Evolutionary conservation across 2,797 vertebrate species (phyloP).

Genomic region (Lepilemur ruficaudatus): DNA sequence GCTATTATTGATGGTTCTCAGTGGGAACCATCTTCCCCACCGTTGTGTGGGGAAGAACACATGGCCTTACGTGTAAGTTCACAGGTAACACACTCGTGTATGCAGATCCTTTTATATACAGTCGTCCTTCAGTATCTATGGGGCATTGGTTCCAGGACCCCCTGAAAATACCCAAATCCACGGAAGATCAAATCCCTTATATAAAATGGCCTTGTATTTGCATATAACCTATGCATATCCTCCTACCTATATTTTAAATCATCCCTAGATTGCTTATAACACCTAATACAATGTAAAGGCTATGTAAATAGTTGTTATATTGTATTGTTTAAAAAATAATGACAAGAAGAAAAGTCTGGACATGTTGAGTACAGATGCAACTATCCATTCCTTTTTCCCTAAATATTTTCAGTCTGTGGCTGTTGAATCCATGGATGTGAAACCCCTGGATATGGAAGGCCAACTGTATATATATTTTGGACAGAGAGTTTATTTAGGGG

Average conservation of each 20-base stretch:
- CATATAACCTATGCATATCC: not conserved
- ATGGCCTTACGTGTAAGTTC: not conserved
- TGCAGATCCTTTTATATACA: not conserved
- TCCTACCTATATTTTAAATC: not conserved
- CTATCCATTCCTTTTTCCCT: not conserved
- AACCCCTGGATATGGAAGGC: not conserved
- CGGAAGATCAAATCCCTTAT: not conserved
- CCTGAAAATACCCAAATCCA: not conserved
- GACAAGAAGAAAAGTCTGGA: not conserved
- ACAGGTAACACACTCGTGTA: not conserved
- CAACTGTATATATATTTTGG: not conserved
- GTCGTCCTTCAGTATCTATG: not conserved
- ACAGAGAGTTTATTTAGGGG: not conserved
- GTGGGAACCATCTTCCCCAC: not conserved
- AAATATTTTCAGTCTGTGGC: not conserved
- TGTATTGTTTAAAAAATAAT: not conserved
- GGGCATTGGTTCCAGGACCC: not conserved
- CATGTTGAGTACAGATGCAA: not conserved
- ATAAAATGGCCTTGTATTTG: not conserved
- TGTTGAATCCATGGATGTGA: not conserved
- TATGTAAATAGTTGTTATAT: not conserved
- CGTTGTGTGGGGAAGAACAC: not conserved
- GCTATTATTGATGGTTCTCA: not conserved
- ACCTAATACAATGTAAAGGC: not conserved
- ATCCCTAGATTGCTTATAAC: not conserved